A percentile compares a stretch with the other conserved stretches of the same genome.
phyloP scores from a whole-genome alignment of 2,888 invertebrate species.

The Drosophila nigricruria region DNA sequence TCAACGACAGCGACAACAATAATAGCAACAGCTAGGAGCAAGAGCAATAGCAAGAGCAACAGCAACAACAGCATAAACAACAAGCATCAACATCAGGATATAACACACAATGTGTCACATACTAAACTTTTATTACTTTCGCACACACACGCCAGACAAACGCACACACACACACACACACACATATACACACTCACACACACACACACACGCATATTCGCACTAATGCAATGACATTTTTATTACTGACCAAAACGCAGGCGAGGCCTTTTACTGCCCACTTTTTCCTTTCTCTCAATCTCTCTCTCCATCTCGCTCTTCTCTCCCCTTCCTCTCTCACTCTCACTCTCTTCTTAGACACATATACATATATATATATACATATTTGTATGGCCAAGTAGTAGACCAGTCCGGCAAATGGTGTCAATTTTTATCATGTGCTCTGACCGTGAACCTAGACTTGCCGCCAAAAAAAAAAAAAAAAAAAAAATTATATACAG shows the following conservation, averaged over 20 bases:
- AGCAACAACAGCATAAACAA: slow-evolving; percentile 26
- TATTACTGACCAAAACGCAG: slow-evolving; percentile 70
- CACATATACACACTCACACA: slow-evolving; percentile 7
- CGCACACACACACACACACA: slow-evolving; percentile 37
- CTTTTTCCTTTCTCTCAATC: not conserved
- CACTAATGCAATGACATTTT: slow-evolving; percentile 79
- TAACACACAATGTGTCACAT: slow-evolving; percentile 73
- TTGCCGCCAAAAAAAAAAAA: slow-evolving; percentile 33
- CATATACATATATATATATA: not conserved
- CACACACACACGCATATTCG: slow-evolving; percentile 23
- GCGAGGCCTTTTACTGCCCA: slow-evolving; percentile 59
- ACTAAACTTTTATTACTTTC: slow-evolving; percentile 74
- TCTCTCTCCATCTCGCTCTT: not conserved
- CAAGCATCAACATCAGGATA: slow-evolving; percentile 41
- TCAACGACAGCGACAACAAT: slow-evolving; percentile 16
- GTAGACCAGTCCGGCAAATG: slow-evolving; percentile 33
- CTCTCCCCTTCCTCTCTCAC: not conserved
- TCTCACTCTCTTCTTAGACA: not conserved
- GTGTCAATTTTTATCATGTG: slow-evolving; percentile 78
- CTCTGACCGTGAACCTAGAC: slow-evolving; percentile 64
- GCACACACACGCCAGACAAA: slow-evolving; percentile 7
- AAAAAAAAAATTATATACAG: slow-evolving; percentile 3
- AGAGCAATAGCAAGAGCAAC: slow-evolving; percentile 1
- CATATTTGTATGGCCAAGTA: not conserved
- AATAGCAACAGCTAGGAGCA: slow-evolving; percentile 8